Evolutionary conservation across 2,113 vertebrate species (phyloP).

Genomic region (Brachyistius frenatus): DNA sequence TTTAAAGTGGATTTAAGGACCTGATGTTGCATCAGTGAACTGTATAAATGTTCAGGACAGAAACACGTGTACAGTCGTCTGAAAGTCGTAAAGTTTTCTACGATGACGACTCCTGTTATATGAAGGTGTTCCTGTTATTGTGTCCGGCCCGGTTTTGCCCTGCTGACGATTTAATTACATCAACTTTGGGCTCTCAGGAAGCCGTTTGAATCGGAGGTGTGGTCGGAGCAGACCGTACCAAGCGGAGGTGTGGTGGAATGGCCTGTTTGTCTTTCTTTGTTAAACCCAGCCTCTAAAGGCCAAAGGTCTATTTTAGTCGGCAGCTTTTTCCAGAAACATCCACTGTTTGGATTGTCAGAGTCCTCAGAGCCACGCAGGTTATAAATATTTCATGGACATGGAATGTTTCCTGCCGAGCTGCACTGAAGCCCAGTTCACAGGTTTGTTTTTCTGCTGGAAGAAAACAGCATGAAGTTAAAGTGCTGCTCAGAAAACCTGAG

Average conservation of each 20-base stretch:
- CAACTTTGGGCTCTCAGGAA: constrained; percentile 41
- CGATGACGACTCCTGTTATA: constrained; percentile 5
- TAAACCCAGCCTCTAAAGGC: constrained; percentile 43
- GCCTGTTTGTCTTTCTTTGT: constrained; percentile 61
- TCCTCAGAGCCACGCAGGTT: not conserved
- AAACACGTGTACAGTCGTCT: not conserved
- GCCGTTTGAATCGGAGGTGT: constrained; percentile 47
- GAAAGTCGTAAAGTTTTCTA: not conserved
- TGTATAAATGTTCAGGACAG: too few species aligned
- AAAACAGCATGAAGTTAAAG: not conserved
- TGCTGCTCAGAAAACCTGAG: not conserved
- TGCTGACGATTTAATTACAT: constrained; percentile 27
- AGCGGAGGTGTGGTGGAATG: constrained; percentile 13
- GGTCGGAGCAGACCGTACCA: constrained; percentile 43
- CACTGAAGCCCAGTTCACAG: too few species aligned
- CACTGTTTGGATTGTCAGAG: constrained; percentile 51
- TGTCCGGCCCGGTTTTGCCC: constrained; percentile 15
- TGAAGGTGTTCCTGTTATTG: constrained; percentile 59
- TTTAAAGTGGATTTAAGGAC: not conserved
- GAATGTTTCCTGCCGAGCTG: not conserved
- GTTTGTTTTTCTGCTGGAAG: not conserved
- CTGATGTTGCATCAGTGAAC: too few species aligned
- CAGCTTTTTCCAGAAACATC: constrained; percentile 18
- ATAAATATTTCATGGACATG: constrained; percentile 17
- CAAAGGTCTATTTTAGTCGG: constrained; percentile 57